Evolutionary conservation across 2,113 vertebrate genomes (phyloP).

Genomic region (Leptobrachium leishanense): DNA sequence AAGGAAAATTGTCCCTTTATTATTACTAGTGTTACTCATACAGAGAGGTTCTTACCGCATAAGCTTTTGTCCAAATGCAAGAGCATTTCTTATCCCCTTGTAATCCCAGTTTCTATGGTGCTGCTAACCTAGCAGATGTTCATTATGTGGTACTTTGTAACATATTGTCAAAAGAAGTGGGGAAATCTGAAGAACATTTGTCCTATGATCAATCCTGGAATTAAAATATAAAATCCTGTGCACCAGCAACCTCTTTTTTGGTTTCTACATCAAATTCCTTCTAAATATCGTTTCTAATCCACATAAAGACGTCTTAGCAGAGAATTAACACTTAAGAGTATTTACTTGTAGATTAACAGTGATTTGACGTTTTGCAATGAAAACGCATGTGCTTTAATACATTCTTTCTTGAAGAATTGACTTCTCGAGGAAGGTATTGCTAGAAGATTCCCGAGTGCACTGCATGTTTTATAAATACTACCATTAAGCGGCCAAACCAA

Average conservation of each 20-base stretch:
- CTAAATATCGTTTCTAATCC: slow-evolving; percentile 36
- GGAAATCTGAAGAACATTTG: slow-evolving; percentile 20
- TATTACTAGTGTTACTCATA: background rate
- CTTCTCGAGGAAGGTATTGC: too few relatives aligned
- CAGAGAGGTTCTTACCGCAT: background rate
- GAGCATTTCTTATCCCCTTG: background rate
- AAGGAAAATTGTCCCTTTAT: background rate
- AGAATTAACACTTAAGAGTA: slow-evolving; percentile 42
- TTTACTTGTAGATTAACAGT: slow-evolving; percentile 40
- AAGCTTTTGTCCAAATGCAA: background rate
- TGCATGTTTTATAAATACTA: too few relatives aligned
- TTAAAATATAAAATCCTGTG: slow-evolving; percentile 42
- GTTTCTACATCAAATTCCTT: slow-evolving; percentile 17
- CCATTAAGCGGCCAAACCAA: too few relatives aligned
- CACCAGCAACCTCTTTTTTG: slow-evolving; percentile 12
- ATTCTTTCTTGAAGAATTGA: background rate
- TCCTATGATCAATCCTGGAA: slow-evolving; percentile 22
- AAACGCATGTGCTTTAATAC: slow-evolving; percentile 10
- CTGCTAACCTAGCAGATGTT: background rate
- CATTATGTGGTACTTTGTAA: slow-evolving; percentile 5
- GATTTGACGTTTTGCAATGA: slow-evolving; percentile 42
- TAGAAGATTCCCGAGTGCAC: too few relatives aligned
- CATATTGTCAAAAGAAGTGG: slow-evolving; percentile 1
- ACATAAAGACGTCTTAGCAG: slow-evolving; percentile 37
- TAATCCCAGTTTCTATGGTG: background rate